phyloP scores from a whole-genome alignment of 2,797 vertebrate species.

The Gila robusta region DNA sequence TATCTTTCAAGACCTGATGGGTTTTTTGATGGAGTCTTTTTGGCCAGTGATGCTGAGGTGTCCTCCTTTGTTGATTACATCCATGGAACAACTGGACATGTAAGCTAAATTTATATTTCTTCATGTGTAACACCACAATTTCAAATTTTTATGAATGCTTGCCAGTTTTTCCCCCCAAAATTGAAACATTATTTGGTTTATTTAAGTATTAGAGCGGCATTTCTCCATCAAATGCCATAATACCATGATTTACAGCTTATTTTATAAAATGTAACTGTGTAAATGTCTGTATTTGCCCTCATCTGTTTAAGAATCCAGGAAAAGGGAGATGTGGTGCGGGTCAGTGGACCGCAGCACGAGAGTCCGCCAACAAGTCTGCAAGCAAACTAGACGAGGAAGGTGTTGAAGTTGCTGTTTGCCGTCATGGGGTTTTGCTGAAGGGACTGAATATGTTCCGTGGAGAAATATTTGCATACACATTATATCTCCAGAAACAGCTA shows the following conservation, averaged over 20 bases:
- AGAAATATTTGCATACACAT: constrained; percentile 25
- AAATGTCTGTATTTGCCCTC: background rate
- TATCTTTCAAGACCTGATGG: background rate
- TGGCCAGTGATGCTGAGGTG: constrained; percentile 14
- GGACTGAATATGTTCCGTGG: constrained; percentile 17
- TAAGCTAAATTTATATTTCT: constrained; percentile 23
- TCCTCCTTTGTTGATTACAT: constrained; percentile 21
- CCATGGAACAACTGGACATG: constrained; percentile 21
- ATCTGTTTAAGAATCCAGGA: background rate
- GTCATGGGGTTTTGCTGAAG: constrained; percentile 6
- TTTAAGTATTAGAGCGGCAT: too few species aligned
- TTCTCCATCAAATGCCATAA: background rate
- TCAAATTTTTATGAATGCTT: background rate
- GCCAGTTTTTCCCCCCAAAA: background rate
- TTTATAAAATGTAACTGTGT: background rate
- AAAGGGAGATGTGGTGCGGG: background rate
- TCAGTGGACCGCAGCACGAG: constrained; percentile 8
- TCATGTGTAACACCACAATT: constrained; percentile 11
- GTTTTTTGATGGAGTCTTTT: constrained; percentile 13
- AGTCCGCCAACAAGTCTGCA: constrained; percentile 20
- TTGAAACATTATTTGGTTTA: background rate
- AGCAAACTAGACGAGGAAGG: constrained; percentile 32
- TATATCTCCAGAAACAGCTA: constrained; percentile 14
- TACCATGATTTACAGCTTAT: background rate
- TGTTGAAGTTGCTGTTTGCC: constrained; percentile 4